Base-by-base conservation (phyloP, 1,140 invertebrate species). In the Proctacanthus coquilletti region DNA sequence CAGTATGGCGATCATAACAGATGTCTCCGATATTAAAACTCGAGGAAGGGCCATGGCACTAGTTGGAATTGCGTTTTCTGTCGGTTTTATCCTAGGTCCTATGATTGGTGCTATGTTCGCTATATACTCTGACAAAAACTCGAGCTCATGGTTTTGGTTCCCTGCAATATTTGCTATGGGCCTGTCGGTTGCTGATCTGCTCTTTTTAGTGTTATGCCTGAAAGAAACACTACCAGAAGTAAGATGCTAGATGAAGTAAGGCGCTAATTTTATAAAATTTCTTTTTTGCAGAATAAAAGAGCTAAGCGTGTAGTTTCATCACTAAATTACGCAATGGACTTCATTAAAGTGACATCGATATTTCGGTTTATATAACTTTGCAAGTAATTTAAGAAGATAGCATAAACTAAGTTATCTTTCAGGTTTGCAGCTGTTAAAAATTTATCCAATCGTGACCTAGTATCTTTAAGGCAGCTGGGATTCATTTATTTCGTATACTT, bases 71-170 rank as follows among this genome's bases (percentile, higher is more conserved):
- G 91, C 94, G 4, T 99, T 98, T 66, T 97, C 93, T 1, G 63
- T 98, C 38, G 94, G 92, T 11, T 99, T 99, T 62, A 86, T 97
- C 44, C 63, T 96, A 43, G 94, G 95, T 1, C 95, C 94, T 17
- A 66, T 91, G 51, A 88, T 97, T 50, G 94, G 94, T 14, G 95
- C 92, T 8, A 64, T 77, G 48, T 95, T 97, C 65, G 80, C 91
- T 2, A 70, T 73, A 45, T 77, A 71, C 61, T 75, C 78, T 2
- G 65, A 59, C 56, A 69, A 53, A 62, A 53, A 62, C 34, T 63
- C 65, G 27, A 71, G 67, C 19, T 57, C 74, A 6, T 93, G 91
- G 79, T 93, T 81, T 47, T 64, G 80, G 30, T 61, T 75, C 29
- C 92, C 93, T 25, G 94, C 94, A 1, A 44, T 83, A 3, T 83